Percentiles rank a stretch among this genome's conserved stretches.
Evolutionary conservation across 1,140 invertebrate genomes (phyloP).

Genomic region (Micrasema longulum): DNA sequence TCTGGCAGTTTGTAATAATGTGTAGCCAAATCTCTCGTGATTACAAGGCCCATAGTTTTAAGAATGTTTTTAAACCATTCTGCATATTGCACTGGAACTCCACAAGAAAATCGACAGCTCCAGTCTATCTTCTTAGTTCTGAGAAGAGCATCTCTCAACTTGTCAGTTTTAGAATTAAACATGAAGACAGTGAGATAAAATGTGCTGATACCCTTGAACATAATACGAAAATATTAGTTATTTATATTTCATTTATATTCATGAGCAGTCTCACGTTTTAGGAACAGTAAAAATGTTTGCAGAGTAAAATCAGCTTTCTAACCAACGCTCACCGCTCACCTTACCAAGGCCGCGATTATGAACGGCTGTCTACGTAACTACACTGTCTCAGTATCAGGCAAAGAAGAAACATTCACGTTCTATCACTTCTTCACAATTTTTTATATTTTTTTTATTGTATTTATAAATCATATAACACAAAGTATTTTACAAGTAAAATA

Average conservation of each 20-base stretch:
- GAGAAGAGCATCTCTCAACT: conserved; percentile 49
- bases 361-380: too few species aligned
- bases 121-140: conserved; percentile 54
- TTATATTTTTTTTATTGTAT: too few species aligned
- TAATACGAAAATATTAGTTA: not conserved
- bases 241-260: not conserved
- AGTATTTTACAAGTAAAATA: too few species aligned
- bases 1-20: conserved; percentile 11
- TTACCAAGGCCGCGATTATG: too few species aligned
- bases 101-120: conserved; percentile 40
- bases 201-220: conserved; percentile 27
- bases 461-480: too few species aligned
- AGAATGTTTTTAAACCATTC: conserved; percentile 16
- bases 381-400: too few species aligned
- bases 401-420: too few species aligned
- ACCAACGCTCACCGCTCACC: too few species aligned
- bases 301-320: too few species aligned
- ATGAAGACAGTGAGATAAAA: conserved; percentile 47
- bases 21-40: conserved; percentile 3
- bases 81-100: conserved; percentile 1
- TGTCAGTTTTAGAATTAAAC: conserved; percentile 47
- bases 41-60: not conserved
- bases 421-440: too few species aligned
- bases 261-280: too few species aligned
- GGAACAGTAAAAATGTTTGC: too few species aligned